These are phyloP conservation scores for Atethmia centrago DNA, from an alignment of 2,888 invertebrate genomes.

Conservation along the genomic window DNA sequence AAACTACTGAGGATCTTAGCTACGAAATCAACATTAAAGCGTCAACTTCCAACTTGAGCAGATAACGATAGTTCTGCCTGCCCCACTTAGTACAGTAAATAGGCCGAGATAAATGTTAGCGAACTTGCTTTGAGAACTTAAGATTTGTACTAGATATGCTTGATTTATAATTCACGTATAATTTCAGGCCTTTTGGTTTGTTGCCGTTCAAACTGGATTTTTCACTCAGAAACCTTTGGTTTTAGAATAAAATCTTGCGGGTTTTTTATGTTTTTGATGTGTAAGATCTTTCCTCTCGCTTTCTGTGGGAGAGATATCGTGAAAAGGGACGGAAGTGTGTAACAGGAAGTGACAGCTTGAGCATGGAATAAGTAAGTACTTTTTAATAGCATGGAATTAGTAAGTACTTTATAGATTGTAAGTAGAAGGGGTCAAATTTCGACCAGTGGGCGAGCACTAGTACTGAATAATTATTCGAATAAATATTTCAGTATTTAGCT, in stretches of 20 bases:
- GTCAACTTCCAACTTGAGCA: conserved; percentile 47
- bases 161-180: conserved; percentile 12
- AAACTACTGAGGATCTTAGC: conserved; percentile 33
- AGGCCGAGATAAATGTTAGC: conserved; percentile 51
- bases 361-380: no score
- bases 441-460: no score
- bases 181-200: neutral
- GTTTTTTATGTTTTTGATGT: no score
- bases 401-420: no score
- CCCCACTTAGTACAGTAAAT: conserved; percentile 55
- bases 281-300: no score
- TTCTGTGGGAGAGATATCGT: no score
- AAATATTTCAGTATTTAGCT: no score
- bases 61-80: conserved; percentile 56
- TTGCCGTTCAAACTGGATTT: neutral
- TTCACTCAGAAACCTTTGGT: neutral
- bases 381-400: no score
- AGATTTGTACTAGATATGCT: conserved; percentile 28
- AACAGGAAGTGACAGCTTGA: no score
- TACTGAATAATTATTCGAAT: no score
- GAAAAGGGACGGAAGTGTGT: no score
- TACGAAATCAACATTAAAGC: conserved; percentile 41
- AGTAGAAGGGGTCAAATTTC: no score
- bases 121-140: conserved; percentile 46
- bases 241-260: neutral